These are phyloP conservation scores for Phalera bucephala DNA, from an alignment of 2,888 invertebrate species.

Conservation along the genomic window DNA sequence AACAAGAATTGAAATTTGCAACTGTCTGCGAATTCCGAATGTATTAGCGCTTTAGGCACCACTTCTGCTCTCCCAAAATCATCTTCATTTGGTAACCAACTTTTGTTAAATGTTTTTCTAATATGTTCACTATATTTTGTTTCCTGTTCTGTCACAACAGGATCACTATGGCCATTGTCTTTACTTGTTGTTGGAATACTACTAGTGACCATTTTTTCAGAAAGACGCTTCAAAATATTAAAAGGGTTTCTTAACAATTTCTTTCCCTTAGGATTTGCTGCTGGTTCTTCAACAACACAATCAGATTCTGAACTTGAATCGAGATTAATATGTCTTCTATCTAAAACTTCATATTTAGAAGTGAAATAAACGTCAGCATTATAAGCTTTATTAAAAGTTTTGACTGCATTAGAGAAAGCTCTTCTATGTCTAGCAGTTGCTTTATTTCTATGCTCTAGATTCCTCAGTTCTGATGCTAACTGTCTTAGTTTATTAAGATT, in stretches of 20 bases:
- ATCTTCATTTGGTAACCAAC: slow-evolving; percentile 55
- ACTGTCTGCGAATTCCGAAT: slow-evolving; percentile 32
- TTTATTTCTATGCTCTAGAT: slow-evolving; percentile 43
- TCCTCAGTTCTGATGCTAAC: slow-evolving; percentile 51
- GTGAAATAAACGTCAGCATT: slow-evolving; percentile 60
- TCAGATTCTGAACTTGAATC: slow-evolving; percentile 66
- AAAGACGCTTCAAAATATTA: slow-evolving; percentile 55
- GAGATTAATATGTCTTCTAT: slow-evolving; percentile 51
- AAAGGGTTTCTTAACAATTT: slow-evolving; percentile 63
- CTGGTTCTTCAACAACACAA: slow-evolving; percentile 42
- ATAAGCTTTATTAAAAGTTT: slow-evolving; percentile 63
- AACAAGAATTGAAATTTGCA: slow-evolving; percentile 51
- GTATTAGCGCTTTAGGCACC: slow-evolving; percentile 29
- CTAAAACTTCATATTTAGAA: slow-evolving; percentile 47
- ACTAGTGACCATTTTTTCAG: slow-evolving; percentile 27
- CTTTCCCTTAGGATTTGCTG: slow-evolving; percentile 33
- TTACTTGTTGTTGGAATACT: slow-evolving; percentile 21
- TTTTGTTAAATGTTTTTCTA: slow-evolving; percentile 37
- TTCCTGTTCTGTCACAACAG: slow-evolving; percentile 6
- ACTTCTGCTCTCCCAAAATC: slow-evolving; percentile 66
- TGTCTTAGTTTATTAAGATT: slow-evolving; percentile 50
- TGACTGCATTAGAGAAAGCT: slow-evolving; percentile 59
- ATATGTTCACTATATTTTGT: slow-evolving; percentile 30
- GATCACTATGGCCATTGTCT: slow-evolving; percentile 4
- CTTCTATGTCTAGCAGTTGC: slow-evolving; percentile 53